Evolutionary conservation across 2,888 invertebrate genomes (phyloP), one percentile per base, ranked within the genome.

Genomic region (Caenorhabditis uteleia): DNA sequence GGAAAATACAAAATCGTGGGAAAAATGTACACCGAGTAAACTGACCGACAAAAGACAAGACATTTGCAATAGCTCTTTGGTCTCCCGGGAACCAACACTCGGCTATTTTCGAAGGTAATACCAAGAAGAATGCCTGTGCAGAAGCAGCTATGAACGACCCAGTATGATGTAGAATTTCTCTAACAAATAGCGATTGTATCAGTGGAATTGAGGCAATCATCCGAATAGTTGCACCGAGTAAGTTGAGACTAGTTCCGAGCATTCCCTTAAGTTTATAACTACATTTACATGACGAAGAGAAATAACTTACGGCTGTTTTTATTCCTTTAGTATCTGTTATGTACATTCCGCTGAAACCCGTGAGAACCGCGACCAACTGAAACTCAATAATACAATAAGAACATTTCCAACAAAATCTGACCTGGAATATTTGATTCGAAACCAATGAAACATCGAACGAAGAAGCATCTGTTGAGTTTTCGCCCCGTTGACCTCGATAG

Each of bases 261-360:
- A 56, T 39, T 3, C 59, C 43, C 67, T 61, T 18, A 43, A 53
- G 20, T 45, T 27, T 40, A n/a, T 27, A 12, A 6, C 48, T 33
- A 47, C 23, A 27, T 23, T 20, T 18, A 10, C 1, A 23, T 4
- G 1, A 23, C 36, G 4, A 34, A 0, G 14, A 3, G 27, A n/a
- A 20, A 46, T 21, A 16, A 57, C 71, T 53, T 27, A 77, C 78
- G 21, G 79, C 74, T n/a, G 72, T 61, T 23, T 64, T 65, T 34
- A 79, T 79, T n/a, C 80, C 82, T 44, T 70, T 70, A 40, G 68
- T 61, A 12, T 85, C 85, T 0, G 83, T 79, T 14, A 84, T 62
- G 60, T 72, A 79, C 75, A 79, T 78, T 44, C 80, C 79, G 31
- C 75, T 62, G 21, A 79, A 53, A 10, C 82, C 82, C 18, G 74